Base-by-base conservation (phyloP, 1,140 invertebrate species). In the Brevipalpus yothersi region DNA sequence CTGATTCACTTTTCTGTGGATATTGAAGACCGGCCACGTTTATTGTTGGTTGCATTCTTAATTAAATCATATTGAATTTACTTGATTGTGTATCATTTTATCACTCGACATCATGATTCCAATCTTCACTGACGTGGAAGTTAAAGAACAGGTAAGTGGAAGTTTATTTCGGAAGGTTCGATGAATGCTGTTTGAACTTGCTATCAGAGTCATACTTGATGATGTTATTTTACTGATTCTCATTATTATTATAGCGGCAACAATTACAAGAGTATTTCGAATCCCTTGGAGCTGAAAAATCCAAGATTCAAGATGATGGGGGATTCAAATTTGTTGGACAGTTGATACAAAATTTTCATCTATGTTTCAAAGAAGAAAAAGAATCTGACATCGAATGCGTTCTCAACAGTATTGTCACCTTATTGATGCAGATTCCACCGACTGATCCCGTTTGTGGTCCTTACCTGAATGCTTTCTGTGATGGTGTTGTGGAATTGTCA, bases 281-380 rank as follows among this genome's bases (percentile, higher is more conserved):
- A 72, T 80, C 80, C 62, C 75, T 91, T 19, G 89, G 89, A 41
- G 89, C 88, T 39, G 85, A 90, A 74, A 73, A 94, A 65, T 85
- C 86, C 3, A n/a, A 31, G 11, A 51, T 31, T 13, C 19, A 42
- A 11, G 17, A 41, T 9, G 57, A 63, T 15, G 17, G 51, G 15
- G 61, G 51, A 31, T 13, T 55, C 8, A 59, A 56, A 13, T 57
- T 59, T 55, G 41, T 63, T 8, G 31, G 56, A 15, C 56, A 94
- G 72, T 90, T 94, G 63, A 90, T 94, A 67, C 84, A 84, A 58
- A 88, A 89, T 9, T 92, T 86, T 69, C 86, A 92, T 71, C 78
- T 84, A 53, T 89, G 85, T 70, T 92, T 92, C 70, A 84, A 86
- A 67, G 85, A 72, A 60, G 58, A 61, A 1, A 63, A 60, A 47